Conservation (phyloP, 2,888 invertebrate species). For the Plagiodera versicolora region DNA sequence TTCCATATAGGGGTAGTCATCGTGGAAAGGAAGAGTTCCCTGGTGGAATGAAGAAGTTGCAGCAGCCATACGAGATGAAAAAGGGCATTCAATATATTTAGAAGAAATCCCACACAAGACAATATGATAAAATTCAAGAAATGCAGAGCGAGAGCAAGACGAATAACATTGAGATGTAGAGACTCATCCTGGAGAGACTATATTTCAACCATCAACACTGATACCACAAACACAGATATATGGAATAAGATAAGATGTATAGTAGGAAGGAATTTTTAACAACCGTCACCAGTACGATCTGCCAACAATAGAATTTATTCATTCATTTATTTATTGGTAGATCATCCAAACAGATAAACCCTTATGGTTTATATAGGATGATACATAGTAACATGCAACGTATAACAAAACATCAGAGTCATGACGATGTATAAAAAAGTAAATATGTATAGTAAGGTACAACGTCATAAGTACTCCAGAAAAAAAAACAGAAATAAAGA, state of each 20-base stretch:
- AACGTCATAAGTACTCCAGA: too few species aligned
- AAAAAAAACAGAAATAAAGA: too few species aligned
- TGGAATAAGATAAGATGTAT: constrained; percentile 8
- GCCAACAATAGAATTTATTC: too few species aligned
- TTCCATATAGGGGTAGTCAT: neutral
- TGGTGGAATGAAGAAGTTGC: constrained; percentile 10
- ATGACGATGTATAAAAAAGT: too few species aligned
- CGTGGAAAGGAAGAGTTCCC: constrained; percentile 3
- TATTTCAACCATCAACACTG: neutral
- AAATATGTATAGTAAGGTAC: too few species aligned
- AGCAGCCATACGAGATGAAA: neutral
- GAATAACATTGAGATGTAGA: neutral
- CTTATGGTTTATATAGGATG: too few species aligned
- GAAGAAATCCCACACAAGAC: constrained; percentile 5
- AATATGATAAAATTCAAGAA: constrained; percentile 2
- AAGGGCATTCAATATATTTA: constrained; percentile 2
- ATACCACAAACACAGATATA: neutral
- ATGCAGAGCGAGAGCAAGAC: neutral
- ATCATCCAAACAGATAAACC: too few species aligned
- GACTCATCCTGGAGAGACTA: neutral
- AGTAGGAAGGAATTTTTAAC: neutral
- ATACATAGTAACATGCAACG: too few species aligned
- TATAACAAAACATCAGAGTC: too few species aligned
- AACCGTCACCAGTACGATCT: constrained; percentile 2
- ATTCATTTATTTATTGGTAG: too few species aligned